Base-by-base conservation (phyloP, 2,888 invertebrate genomes). In the Cheilosia soror region DNA sequence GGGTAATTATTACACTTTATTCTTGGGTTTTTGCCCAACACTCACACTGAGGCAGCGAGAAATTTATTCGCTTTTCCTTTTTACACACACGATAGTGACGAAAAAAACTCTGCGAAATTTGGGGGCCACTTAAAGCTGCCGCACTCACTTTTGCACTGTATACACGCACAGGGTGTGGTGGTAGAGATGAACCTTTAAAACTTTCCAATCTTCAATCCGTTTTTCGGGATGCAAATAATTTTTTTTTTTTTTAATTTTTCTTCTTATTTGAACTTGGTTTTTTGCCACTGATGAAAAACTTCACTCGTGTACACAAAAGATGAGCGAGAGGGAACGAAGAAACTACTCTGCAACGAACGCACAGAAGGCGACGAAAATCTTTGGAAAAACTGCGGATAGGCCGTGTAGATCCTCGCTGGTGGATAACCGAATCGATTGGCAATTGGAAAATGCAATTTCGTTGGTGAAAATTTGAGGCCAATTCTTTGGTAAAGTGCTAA, bases 161-260 rank as follows among this genome's bases (percentile, higher is more conserved):
- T 37, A 71, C 81, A 72, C 76, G 68, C 85, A 85, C 62, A 77
- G 81, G 85, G 85, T 85, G 85, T 85, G 85, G 85, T 85, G 85
- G 31, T 60, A 29, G 9, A 15, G 57, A 20, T 7, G 57, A 47
- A 40, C 44, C 20, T 57, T 27, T 15, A 9, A 72, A 58, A 44
- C 25, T 69, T 49, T 66, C 7, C 25, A 51, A 27, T 33, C 62
- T 63, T 69, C 65, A 47, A 33, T 55, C 62, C 37, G 49, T 57
- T 62, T 68, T 76, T 29, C 20, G 11, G 15, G 66, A 58, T n/a
- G 25, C 20, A 11, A 51, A 40, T 1, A 7, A 31, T 57, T 33
- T 73, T 13, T 73, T 49, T 15, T 7, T 31, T 40, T 66, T 53
- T 9, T 20, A 3, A 15, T 58, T 53, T 57, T 69, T 13, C 31